A percentile compares a stretch with the other conserved stretches of the same genome.
Conservation (phyloP, 2,113 vertebrate genomes). For the Callithrix jacchus region DNA sequence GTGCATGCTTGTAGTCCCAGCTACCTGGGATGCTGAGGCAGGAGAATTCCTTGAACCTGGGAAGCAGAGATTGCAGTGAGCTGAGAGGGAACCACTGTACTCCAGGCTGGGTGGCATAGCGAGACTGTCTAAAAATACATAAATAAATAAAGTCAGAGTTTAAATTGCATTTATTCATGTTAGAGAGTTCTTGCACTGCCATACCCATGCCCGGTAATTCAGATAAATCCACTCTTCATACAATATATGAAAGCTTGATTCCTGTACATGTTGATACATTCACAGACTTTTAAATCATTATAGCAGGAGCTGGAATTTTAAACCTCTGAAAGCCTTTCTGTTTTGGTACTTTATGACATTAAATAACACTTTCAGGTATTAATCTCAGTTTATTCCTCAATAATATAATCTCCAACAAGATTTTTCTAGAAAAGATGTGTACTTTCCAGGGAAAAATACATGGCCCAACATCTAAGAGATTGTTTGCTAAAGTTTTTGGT, state of each 20-base stretch:
- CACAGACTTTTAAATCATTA: not conserved
- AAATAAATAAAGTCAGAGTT: not conserved
- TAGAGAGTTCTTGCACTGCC: not conserved
- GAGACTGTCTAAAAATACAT: not conserved
- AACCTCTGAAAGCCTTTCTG: not conserved
- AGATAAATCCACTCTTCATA: not conserved
- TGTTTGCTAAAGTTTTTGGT: not conserved
- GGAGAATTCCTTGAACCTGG: rapidly evolving
- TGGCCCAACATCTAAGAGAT: not conserved
- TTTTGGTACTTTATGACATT: not conserved
- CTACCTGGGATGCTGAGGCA: no score
- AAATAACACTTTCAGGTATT: not conserved
- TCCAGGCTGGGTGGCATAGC: no score
- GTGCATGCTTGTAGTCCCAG: no score
- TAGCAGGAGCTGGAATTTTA: not conserved
- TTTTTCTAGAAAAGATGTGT: not conserved
- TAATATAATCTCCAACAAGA: not conserved
- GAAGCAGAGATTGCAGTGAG: no score
- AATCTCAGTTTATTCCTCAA: not conserved
- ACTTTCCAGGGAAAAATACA: not conserved
- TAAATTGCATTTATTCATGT: not conserved
- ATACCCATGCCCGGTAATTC: not conserved
- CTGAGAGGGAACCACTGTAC: rapidly evolving
- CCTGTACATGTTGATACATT: not conserved
- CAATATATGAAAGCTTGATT: not conserved